Conservation (phyloP, 92 coral and sea anemone genomes). For the Heteractis magnifica region DNA sequence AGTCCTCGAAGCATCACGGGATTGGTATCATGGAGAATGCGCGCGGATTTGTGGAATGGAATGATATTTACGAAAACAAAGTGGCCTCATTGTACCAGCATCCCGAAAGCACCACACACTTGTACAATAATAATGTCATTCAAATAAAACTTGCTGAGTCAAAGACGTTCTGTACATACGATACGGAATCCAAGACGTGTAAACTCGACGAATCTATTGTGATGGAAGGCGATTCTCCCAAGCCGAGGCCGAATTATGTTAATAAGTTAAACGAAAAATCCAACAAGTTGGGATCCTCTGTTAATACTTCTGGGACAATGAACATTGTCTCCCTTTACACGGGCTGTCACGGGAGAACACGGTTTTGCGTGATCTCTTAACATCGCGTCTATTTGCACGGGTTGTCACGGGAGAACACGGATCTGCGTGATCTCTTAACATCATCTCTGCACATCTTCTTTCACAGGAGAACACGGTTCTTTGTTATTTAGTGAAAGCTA, state of each 20-base stretch:
- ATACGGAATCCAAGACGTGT: conserved; percentile 52
- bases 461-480: neutral
- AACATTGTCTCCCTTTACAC: conserved; percentile 64
- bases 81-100: conserved; percentile 57
- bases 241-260: conserved; percentile 62
- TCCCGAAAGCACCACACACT: conserved; percentile 76
- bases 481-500: neutral
- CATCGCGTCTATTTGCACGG: conserved; percentile 21
- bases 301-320: conserved; percentile 38
- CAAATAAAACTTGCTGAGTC: conserved; percentile 50
- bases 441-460: neutral
- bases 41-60: conserved; percentile 80
- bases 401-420: conserved; percentile 78
- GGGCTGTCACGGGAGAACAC: conserved; percentile 73
- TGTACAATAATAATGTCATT: conserved; percentile 66
- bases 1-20: conserved; percentile 71
- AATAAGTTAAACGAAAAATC: conserved; percentile 53
- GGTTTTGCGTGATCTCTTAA: conserved; percentile 72
- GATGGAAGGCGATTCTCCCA: conserved; percentile 58
- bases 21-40: conserved; percentile 78
- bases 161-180: conserved; percentile 45
- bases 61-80: conserved; percentile 66
- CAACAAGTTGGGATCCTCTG: conserved; percentile 47
- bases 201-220: conserved; percentile 47
- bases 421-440: conserved; percentile 67